Evolutionary conservation across 2,888 invertebrate species (phyloP), one percentile per base, ranked within the genome.

Genomic region (Ametastegia equiseti): DNA sequence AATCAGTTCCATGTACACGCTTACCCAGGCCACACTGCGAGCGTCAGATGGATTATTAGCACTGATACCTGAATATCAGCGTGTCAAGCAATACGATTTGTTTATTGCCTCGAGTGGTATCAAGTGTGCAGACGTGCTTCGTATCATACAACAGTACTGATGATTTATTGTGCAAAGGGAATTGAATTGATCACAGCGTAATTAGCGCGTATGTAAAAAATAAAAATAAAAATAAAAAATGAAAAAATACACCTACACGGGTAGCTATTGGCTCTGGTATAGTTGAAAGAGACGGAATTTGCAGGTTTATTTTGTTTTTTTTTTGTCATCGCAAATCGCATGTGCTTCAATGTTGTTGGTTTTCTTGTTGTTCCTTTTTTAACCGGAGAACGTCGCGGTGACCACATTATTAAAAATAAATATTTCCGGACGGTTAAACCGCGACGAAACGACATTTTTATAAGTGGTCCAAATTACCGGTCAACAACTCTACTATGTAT

Each of bases 331-430:
- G 54, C 54, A 54, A n/a, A n/a, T n/a, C 23, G 19, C 19, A 54
- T 54, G 54, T 23, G 54, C 13, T 13, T 0, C 11, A 5, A 23
- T 45, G 2, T 42, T 7, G 45, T 19, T n/a, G 9, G 6, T 71
- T 11, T 7, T 27, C 7, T 27, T 45, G 13, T 27, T 42, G 1
- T 6, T n/a, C 2, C 15, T 9, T 15, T 27, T 27, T 11, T 11
- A 27, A 15, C 36, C 0, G 15, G 15, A 11, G 75, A 75, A 75
- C 36, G 54, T 75, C 75, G 75, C 50, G 36, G 42, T 78, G 60
- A 78, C 78, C 78, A 60, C 78, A 78, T 63, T 78, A 78, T 78
- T 78, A 78, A 78, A 60, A 78, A 78, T 78, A 27, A 78, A 78
- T 78, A 78, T 78, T 30, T 78, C 45, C 78, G 78, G 78, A 23